Evolutionary conservation across 2,888 invertebrate species (phyloP), one percentile per base, ranked within the genome.

Genomic region (Epirrhoe tristata): DNA sequence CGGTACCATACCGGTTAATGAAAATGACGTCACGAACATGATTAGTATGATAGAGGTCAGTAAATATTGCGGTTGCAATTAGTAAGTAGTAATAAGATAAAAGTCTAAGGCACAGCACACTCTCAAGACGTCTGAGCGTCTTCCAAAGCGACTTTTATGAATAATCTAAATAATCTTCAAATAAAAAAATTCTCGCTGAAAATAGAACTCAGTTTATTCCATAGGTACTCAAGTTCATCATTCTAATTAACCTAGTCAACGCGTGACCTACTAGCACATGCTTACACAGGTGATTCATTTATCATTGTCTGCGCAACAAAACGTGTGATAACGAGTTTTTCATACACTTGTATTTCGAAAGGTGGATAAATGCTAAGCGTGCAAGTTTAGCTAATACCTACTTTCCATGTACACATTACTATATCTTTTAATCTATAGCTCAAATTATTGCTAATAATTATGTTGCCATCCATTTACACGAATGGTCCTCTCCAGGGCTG

Each of bases 401-500:
- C 24, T 61, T 43, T 43, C 32, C 36, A 8, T 58, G 31, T 17
- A 34, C 17, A 56, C 34, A 32, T 12, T 24, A 2, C 43, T n/a
- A 24, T 24, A 12, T 43, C 10, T 43, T 14, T 14, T 6, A 14
- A 46, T 7, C 34, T 34, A 43, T 10, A 10, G 12, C 43, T n/a
- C 24, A 24, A 24, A 34, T 7, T 34, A 34, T 10, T 43, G 8
- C 43, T 12, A n/a, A 5, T 10, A 39, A 1, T 43, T 43, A 7
- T 43, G 43, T 12, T 43, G 10, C n/a, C 43, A 10, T 43, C 7
- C 5, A 34, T 34, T 34, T 6, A 34, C 6, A 32, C 3, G 6
- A 32, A 32, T 5, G 6, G 5, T 32, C 32, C 6, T 32, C 32
- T 98, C 98, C 90, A 98, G 95, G 12, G 98, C 98, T 24, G 96